Percentiles rank a stretch among this genome's conserved stretches.
phyloP scores from a whole-genome alignment of 2,797 vertebrate genomes.

The Artibeus lituratus region DNA sequence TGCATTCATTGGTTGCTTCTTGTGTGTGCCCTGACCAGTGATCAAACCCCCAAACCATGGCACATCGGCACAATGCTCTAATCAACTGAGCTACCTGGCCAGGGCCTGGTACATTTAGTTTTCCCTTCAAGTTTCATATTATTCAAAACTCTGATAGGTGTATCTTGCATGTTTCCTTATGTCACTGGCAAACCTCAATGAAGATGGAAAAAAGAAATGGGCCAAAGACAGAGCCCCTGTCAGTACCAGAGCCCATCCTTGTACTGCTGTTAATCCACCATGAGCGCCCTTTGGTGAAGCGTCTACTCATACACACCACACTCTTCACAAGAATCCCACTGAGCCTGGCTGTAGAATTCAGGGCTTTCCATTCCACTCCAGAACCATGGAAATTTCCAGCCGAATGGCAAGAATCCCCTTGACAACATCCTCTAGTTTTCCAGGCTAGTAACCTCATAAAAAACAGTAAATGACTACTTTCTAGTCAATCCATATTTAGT shows the following conservation, averaged over 20 bases:
- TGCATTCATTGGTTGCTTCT: background rate
- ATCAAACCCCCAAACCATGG: background rate
- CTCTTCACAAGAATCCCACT: background rate
- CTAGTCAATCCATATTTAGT: background rate
- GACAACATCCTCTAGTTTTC: background rate
- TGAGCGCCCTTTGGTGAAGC: background rate
- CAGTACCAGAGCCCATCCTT: background rate
- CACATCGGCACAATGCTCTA: background rate
- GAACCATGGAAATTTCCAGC: background rate
- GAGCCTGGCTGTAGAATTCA: background rate
- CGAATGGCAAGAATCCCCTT: background rate
- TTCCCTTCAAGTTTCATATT: background rate
- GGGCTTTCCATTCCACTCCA: background rate
- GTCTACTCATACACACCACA: background rate
- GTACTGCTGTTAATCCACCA: background rate
- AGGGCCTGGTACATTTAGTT: background rate
- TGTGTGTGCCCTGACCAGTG: background rate
- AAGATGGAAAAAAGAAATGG: background rate
- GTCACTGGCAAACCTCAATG: background rate
- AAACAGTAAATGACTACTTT: conserved; percentile 34
- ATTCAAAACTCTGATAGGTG: background rate
- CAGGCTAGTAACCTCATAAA: conserved; percentile 14
- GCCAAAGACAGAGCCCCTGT: background rate
- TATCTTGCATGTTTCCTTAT: background rate
- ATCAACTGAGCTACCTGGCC: background rate